Base-by-base conservation (phyloP, 2,113 vertebrate genomes). In the Scomber scombrus region DNA sequence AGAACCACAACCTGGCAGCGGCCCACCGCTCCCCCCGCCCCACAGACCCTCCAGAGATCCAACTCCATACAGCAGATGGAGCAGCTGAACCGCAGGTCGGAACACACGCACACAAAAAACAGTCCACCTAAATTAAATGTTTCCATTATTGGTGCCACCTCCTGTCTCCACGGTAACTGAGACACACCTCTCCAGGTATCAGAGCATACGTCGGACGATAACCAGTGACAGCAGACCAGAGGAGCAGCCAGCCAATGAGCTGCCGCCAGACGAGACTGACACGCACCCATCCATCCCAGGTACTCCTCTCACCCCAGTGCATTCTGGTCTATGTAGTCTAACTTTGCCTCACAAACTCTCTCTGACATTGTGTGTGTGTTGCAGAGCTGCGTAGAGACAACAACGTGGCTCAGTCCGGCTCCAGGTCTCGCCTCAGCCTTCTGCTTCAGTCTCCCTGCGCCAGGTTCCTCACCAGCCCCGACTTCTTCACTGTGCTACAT, bases 401-500 rank as follows among this genome's bases (percentile, higher is more conserved):
- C 40, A 92, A 90, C n/a, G 94, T 95, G 86, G 93, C 95, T 80
- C 96, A 96, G 85, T 94, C 96, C 91, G 95, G 96, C 91, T 97
- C 97, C 76, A 95, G 97, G 82, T 97, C 97, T 71, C 96, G 97
- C 80, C 95, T 98, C 78, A 95, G 93, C 8, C 84, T 99, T 78
- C 95, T 99, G 81, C 95, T 99, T 65, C 97, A 99, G 93, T 99
- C 98, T 34, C 97, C 98, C 47, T 96, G 97, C 51, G 97, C 97
- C 90, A 98, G 97, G 92, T 99, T 99, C 89, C 97, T 99, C 92
- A 97, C 96, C 94, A 99, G 97, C 95, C 97, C 98, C 12, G 98
- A 99, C 92, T 99, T 99, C 96, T 99, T 99, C 95, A 96, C 97
- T 89, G 96, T 98, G 95, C 97, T 99, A 94, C 98, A 99, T 97